Base-by-base conservation (phyloP, 1,140 invertebrate species). In the Hestina assimilis region DNA sequence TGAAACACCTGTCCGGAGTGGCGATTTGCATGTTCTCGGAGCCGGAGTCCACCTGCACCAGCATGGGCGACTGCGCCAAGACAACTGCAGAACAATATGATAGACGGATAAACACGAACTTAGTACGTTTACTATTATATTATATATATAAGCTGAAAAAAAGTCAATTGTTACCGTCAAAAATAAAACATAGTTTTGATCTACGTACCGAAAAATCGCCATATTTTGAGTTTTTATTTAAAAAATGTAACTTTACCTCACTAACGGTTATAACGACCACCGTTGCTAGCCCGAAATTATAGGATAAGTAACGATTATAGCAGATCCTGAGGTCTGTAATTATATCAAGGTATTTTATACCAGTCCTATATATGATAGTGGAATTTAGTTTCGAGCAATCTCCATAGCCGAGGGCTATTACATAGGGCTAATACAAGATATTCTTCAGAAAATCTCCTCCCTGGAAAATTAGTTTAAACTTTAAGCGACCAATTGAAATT, bases 81-180 rank as follows among this genome's bases (percentile, higher is more conserved):
- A 55, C 65, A 74, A 71, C 80, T 77, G 72, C 45, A 67, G 35
- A 70, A 74, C 57, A 77, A 67, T 53, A 64, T 54, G 19, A 53
- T n/a, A 70, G 41, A 74, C 66, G 62, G 59, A 75, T 76, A 69
- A 74, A 71, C 48, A 61, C 65, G 66, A 60, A 75, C 63, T 42
- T 57, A 66, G 29, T 42, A 55, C 4, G 9, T 60, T n/a, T 23
- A 35, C 35, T 31, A 31, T 28, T 50, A 29, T 33, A 14, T 31
- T 43, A 50, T 14, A n/a, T n/a, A n/a, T n/a, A n/a, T n/a, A 60
- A 69, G 59, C 71, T 69, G 66, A 71, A 75, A 75, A 64, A 67
- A 67, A 54, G 50, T 28, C 60, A 51, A 31, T 38, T 24, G 42
- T 59, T 23, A 31, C 33, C 35, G 57, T 46, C 35, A 47, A 47